These are phyloP conservation scores for Drosophila merina DNA, from an alignment of 2,888 invertebrate species.

Conservation along the genomic window DNA sequence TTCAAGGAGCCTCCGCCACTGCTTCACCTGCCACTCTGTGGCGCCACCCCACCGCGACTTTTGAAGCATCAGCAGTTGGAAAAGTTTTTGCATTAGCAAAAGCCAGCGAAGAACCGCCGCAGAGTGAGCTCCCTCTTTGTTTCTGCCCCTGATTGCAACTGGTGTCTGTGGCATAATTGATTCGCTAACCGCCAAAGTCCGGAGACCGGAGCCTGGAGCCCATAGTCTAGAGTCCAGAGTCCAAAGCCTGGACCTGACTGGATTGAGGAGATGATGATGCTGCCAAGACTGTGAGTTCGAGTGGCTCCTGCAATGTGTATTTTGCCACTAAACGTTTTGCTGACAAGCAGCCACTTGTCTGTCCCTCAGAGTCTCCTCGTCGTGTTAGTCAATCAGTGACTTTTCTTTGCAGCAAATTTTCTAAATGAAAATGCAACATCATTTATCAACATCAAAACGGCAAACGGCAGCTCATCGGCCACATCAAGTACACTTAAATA, in stretches of 20 bases:
- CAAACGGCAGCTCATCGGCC: conserved; percentile 66
- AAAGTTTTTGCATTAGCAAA: conserved; percentile 74
- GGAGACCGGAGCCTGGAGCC: background rate
- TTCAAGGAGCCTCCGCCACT: conserved; percentile 7
- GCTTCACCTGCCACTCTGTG: conserved; percentile 25
- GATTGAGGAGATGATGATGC: conserved; percentile 8
- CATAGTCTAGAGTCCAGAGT: conserved; percentile 8
- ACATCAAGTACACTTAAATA: conserved; percentile 51
- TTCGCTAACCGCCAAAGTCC: conserved; percentile 59
- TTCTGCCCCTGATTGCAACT: conserved; percentile 56
- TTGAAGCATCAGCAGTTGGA: conserved; percentile 59
- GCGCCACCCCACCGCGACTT: conserved; percentile 19
- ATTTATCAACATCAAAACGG: conserved; percentile 76
- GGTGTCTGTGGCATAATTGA: conserved; percentile 76
- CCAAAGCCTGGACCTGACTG: background rate
- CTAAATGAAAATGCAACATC: conserved; percentile 78
- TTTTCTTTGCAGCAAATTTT: conserved; percentile 76
- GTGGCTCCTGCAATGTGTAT: conserved; percentile 47
- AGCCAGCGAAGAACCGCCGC: conserved; percentile 32
- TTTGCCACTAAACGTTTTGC: conserved; percentile 75
- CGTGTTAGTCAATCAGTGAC: conserved; percentile 76
- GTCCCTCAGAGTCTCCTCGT: conserved; percentile 45
- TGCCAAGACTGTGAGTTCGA: conserved; percentile 23
- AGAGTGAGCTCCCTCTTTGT: conserved; percentile 15
- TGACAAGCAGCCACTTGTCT: conserved; percentile 74